These are phyloP conservation scores for Hydrolagus colliei DNA, from an alignment of 2,797 vertebrate genomes.

Conservation along the genomic window DNA sequence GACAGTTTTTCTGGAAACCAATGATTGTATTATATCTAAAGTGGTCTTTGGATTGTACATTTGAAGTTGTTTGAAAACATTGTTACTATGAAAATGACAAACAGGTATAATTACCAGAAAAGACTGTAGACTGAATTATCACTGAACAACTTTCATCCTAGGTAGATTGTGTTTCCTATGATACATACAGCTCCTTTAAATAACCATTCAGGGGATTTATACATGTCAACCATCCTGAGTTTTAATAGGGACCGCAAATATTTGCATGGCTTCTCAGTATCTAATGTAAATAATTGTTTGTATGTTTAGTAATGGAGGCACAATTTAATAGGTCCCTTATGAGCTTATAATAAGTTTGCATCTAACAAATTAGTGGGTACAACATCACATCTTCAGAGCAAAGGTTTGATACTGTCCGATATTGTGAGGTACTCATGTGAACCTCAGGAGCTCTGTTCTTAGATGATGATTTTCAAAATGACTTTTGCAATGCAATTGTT, in stretches of 20 bases:
- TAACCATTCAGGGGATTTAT: background rate
- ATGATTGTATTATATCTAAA: no score
- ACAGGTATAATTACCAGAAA: background rate
- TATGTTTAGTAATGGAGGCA: background rate
- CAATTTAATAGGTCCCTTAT: background rate
- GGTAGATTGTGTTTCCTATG: background rate
- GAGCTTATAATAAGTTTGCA: slow-evolving; percentile 14
- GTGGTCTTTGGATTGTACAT: background rate
- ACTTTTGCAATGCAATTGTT: background rate
- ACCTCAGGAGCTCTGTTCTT: background rate
- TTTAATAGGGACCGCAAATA: no score
- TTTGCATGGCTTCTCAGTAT: background rate
- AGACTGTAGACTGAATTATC: background rate
- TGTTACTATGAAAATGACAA: background rate
- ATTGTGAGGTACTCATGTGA: background rate
- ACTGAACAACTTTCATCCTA: background rate
- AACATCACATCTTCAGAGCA: background rate
- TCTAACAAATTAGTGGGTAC: background rate
- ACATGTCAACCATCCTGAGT: no score
- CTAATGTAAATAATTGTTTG: background rate
- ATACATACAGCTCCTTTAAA: slow-evolving; percentile 8
- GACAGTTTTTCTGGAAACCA: no score
- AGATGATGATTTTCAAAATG: background rate
- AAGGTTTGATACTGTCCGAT: background rate
- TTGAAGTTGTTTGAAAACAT: background rate